phyloP scores from a whole-genome alignment of 2,797 vertebrate species.

The Manis javanica region DNA sequence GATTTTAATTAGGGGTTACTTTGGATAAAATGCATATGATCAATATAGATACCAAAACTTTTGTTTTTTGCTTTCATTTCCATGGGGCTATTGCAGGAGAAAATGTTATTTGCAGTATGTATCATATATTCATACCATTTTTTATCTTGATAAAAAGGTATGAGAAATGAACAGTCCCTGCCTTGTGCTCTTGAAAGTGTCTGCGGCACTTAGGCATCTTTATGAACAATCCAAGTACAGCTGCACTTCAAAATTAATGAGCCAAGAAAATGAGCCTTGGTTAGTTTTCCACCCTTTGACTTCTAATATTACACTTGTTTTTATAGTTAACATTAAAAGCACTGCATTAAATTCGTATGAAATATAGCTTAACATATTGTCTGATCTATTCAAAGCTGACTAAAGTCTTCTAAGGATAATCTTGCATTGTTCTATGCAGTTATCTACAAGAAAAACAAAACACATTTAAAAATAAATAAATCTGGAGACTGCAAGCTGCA shows the following conservation, averaged over 20 bases:
- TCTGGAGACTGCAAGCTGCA: background rate
- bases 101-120: background rate
- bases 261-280: conserved; percentile 78
- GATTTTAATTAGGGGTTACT: background rate
- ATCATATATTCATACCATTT: background rate
- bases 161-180: conserved; percentile 53
- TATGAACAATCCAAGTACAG: conserved; percentile 73
- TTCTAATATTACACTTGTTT: conserved; percentile 61
- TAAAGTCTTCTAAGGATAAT: conserved; percentile 37
- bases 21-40: background rate
- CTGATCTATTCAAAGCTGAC: conserved; percentile 53
- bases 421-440: background rate
- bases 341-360: conserved; percentile 73
- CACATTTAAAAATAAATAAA: background rate
- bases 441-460: conserved; percentile 11
- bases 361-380: conserved; percentile 32
- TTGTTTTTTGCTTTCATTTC: background rate
- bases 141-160: conserved; percentile 53
- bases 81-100: background rate
- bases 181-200: conserved; percentile 70
- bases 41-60: background rate
- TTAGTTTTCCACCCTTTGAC: conserved; percentile 74
- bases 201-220: conserved; percentile 66
- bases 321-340: conserved; percentile 71
- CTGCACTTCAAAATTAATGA: conserved; percentile 84